Evolutionary conservation across 2,797 vertebrate genomes (phyloP).

Genomic region (Pygocentrus nattereri): DNA sequence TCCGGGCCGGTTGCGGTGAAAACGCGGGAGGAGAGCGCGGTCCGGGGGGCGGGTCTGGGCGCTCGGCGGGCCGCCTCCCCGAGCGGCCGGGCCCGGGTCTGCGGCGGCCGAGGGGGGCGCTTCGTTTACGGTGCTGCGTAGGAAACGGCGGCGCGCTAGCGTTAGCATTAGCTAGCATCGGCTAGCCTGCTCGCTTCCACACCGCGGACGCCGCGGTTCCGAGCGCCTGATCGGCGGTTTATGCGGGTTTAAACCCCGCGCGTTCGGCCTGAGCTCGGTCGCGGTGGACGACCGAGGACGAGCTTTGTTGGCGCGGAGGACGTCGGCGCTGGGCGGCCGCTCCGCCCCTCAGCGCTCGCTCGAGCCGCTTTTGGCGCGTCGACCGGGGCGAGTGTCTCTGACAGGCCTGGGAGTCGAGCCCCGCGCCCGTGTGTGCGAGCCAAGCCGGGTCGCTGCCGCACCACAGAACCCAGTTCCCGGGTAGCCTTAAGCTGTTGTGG

Average conservation of each 20-base stretch:
- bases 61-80: too few relatives aligned
- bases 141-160: slow-evolving; percentile 35
- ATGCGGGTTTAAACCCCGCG: background rate
- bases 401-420: background rate
- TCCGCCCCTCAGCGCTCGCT: background rate
- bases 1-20: slow-evolving; percentile 60
- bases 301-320: background rate
- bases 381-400: background rate
- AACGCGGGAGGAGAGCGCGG: slow-evolving; percentile 43
- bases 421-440: background rate
- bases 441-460: background rate
- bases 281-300: background rate
- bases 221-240: background rate
- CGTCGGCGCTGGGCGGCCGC: background rate
- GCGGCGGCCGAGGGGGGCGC: background rate
- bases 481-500: background rate
- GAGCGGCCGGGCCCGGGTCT: background rate
- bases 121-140: slow-evolving; percentile 35
- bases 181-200: background rate
- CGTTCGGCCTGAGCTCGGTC: background rate
- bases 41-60: background rate
- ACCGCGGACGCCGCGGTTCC: background rate
- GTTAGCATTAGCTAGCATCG: slow-evolving; percentile 5
- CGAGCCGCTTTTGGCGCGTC: background rate
- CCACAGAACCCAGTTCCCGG: background rate